Conservation (phyloP, 2,797 vertebrate genomes). For the Gymnopithys bicolor region DNA sequence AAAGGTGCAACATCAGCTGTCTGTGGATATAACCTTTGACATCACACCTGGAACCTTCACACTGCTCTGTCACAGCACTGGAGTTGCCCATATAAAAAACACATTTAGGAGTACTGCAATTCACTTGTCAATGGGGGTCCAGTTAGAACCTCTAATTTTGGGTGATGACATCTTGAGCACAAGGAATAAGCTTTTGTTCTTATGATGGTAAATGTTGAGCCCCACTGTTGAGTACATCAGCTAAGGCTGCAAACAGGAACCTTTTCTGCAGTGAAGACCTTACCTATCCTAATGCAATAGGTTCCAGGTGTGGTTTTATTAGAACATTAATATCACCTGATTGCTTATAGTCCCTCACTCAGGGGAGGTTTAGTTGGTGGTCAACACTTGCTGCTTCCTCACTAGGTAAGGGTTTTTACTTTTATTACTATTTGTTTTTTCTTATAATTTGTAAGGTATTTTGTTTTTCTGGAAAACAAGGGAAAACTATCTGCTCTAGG, state of each 20-base stretch:
- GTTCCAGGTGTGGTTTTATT: not conserved
- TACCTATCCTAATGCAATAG: not conserved
- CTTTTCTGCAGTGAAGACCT: not conserved
- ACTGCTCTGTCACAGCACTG: not conserved
- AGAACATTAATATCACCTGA: not conserved
- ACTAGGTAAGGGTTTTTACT: not conserved
- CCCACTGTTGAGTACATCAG: not conserved
- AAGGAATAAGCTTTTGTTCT: not conserved
- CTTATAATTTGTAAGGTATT: not conserved
- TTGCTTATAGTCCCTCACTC: accelerated
- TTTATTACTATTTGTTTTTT: not conserved
- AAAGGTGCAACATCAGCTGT: not conserved
- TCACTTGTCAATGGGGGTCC: not conserved
- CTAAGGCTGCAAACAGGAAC: not conserved
- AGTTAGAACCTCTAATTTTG: not conserved
- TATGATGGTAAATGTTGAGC: not conserved
- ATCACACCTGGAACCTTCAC: not conserved
- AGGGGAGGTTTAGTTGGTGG: not conserved
- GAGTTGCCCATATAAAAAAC: not conserved
- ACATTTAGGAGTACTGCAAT: not conserved
- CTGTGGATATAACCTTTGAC: not conserved
- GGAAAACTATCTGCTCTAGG: accelerated
- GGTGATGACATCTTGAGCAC: not conserved
- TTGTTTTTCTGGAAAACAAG: not conserved
- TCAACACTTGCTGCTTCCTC: accelerated